Evolutionary conservation across 2,797 vertebrate species (phyloP), one percentile per base, ranked within the genome.

Genomic region (Rhynchotus rufescens): DNA sequence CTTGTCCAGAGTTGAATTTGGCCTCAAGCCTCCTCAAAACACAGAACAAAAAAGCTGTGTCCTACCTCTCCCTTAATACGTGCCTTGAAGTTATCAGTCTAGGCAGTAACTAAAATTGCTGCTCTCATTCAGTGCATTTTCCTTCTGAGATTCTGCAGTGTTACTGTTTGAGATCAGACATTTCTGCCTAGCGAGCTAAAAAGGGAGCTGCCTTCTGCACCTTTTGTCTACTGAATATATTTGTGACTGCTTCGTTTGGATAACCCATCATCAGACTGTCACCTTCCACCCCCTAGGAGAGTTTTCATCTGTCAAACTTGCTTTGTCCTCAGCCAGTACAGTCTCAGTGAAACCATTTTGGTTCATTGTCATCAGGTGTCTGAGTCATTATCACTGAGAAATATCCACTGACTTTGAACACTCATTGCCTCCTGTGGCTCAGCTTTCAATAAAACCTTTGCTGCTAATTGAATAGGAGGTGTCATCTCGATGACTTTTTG

Each of bases 31-130:
- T 36, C 16, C 38, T 60, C 26, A 26, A 32, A 65, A 26, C 19
- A 17, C 21, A 30, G 30, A 42, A 11, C 15, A 65, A 30, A 19
- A 32, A 19, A 22, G 8, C 42, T 25, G n/a, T 3, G 6, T 62
- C 56, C 51, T 80, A 4, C 45, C 69, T 10, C 0, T 20, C 47
- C 49, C 25, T n/a, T 21, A 2, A 26, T 4, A 1, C 10, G 2
- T 28, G 42, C 8, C 3, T 30, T 64, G 74, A 66, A 69, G 32
- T 17, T 81, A 56, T 47, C 42, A 11, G 0, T 72, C 26, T 44
- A 49, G 6, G 8, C 30, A 30, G 13, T 5, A 57, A 60, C 13
- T 12, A 44, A 13, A 90, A 54, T 38, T 60, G 11, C 16, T 81
- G 25, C 42, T 44, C 28, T 64, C 8, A 22, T 60, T 67, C 34